Base-by-base conservation (phyloP, 2,888 invertebrate genomes). In the Rhamphomyia laevipes region DNA sequence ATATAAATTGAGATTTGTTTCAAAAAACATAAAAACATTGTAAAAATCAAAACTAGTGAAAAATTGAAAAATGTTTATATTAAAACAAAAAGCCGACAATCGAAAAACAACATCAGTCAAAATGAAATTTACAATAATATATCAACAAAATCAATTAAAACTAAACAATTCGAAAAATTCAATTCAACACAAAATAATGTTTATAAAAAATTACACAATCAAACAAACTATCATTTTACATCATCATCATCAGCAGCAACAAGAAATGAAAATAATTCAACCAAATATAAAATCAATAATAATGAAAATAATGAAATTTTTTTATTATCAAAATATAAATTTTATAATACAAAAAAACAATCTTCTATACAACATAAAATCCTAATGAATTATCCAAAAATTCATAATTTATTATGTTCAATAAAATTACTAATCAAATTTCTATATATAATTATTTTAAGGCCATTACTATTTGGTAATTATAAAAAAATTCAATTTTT, bases 91-190 rank as follows among this genome's bases (percentile, higher is more conserved):
- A 27, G 27, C 27, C 6, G 42, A 42, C 23, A 42, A 42, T 27
- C 21, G 42, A 42, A 42, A 42, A 42, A 42, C 42, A 15, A 42
- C 42, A 42, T 42, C 42, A 42, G 42, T 42, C 15, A 42, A 42
- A 42, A 42, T 42, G 42, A 42, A 42, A 27, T 42, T 42, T n/a
- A n/a, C n/a, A 18, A 1, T 35, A n/a, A 4, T 18, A 40, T 11
- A 16, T 10, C 17, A 33, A 4, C 11, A 38, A 38, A n/a, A n/a
- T n/a, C n/a, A n/a, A n/a, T n/a, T n/a, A n/a, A n/a, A n/a, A n/a
- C n/a, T n/a, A n/a, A n/a, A n/a, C n/a, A n/a, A n/a, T n/a, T n/a
- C n/a, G n/a, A n/a, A n/a, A n/a, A n/a, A n/a, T n/a, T n/a, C n/a
- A n/a, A n/a, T n/a, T n/a, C n/a, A n/a, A n/a, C n/a, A n/a, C n/a